Base-by-base conservation (phyloP, 1,140 invertebrate species). In the Myzus persicae region DNA sequence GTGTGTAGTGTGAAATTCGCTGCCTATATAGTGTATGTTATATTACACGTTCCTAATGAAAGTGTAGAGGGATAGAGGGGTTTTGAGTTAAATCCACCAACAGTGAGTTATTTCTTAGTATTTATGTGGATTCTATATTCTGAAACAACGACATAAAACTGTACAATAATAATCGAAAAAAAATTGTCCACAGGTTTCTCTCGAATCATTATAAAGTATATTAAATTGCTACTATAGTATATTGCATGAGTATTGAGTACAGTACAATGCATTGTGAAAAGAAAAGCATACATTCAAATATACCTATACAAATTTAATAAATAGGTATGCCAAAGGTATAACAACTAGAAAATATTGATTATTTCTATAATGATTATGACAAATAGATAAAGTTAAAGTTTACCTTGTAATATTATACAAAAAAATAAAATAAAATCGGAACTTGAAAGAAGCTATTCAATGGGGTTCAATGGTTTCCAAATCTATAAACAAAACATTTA, bases 381-480 rank as follows among this genome's bases (percentile, higher is more conserved):
- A 67, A 67, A 67, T 67, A 67, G 31, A 14, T n/a, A 67, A 31
- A 67, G n/a, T 31, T n/a, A 14, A 67, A 31, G 59, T 14, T 14
- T 2, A 67, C 31, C 31, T 31, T 67, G 59, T 31, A 11, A 11
- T 67, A 51, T 51, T 54, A 26, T 31, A 1, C 31, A n/a, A 1
- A n/a, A 31, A 31, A 0, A 18, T 18, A n/a, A n/a, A n/a, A 48
- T 18, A 22, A 51, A 59, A 67, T 0, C 9, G 0, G 11, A n/a
- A 14, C 8, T 2, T 3, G 26, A 2, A 31, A 0, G 26, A 31
- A 31, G 2, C 8, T n/a, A n/a, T n/a, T n/a, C n/a, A n/a, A n/a
- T n/a, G n/a, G n/a, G n/a, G n/a, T n/a, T n/a, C n/a, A 59, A 59
- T 8, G 59, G 26, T 67, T n/a, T n/a, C 31, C 31, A 67, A 67